Evolutionary conservation across 2,113 vertebrate species (phyloP), one percentile per base, ranked within the genome.

Genomic region (Empidonax alnorum): DNA sequence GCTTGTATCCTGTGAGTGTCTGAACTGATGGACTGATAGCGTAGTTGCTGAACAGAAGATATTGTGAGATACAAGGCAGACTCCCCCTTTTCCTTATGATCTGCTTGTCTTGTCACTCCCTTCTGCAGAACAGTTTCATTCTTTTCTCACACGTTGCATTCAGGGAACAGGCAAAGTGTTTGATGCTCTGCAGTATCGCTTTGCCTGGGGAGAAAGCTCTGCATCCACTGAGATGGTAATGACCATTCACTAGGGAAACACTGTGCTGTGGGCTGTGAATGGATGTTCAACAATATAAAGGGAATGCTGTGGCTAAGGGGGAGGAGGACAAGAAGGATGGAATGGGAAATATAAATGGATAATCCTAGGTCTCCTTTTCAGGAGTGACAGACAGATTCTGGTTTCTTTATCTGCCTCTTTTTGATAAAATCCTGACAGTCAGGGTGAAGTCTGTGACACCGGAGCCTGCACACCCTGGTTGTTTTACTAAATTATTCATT

Each of bases 401-500:
- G 25, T 59, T 66, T 59, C 73, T 73, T 84, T 79, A 83, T 65
- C 66, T 2, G 0, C 35, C 71, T 84, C 65, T 89, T 42, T 84
- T 66, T 80, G 67, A 75, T 87, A 81, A 91, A 95, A 96, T 28
- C 66, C 42, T 93, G 67, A 35, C 59, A 27, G 81, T 20, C n/a
- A 15, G 65, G 71, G 30, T 65, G 71, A 94, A 83, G 84, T n/a
- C 92, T 94, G 79, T 94, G 91, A 94, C 72, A 97, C 90, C 19
- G 1, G 87, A 96, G 89, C 94, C 95, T 94, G 95, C 67, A 62
- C 87, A 93, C 17, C 73, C 80, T 79, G 92, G 91, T 94, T 94
- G 74, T 93, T 96, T 92, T 39, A 94, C 92, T 97, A 83, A 97
- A 97, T 97, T 97, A 97, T 97, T 97, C 93, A 97, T 97, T 44